Conservation (phyloP, 2,888 invertebrate species). For the Meliscaeva auricollis region DNA sequence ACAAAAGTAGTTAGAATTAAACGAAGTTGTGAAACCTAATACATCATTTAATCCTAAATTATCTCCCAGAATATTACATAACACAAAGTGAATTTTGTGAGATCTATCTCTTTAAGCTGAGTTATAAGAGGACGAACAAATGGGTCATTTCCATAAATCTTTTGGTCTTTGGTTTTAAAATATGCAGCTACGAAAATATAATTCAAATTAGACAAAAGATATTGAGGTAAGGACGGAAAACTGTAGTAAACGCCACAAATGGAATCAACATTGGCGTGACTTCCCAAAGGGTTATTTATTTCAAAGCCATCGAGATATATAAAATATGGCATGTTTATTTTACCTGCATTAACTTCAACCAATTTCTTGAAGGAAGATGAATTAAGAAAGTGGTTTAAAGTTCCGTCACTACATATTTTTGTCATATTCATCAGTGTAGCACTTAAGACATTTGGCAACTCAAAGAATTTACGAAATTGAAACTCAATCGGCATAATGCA, state of each 20-base stretch:
- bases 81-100: conserved; percentile 44
- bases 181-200: conserved; percentile 59
- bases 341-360: conserved; percentile 15
- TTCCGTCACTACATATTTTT: conserved; percentile 19
- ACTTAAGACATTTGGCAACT: conserved; percentile 49
- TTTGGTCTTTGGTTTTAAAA: conserved; percentile 56
- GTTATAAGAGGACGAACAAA: conserved; percentile 51
- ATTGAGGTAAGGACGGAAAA: conserved; percentile 56
- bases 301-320: conserved; percentile 64
- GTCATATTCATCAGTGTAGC: conserved; percentile 46
- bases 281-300: conserved; percentile 60
- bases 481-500: conserved; percentile 56
- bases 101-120: conserved; percentile 48
- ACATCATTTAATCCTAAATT: conserved; percentile 65
- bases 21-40: conserved; percentile 60
- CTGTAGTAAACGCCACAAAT: conserved; percentile 65
- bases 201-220: conserved; percentile 57
- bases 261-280: conserved; percentile 58
- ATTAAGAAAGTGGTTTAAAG: conserved; percentile 43
- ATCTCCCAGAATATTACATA: conserved; percentile 52
- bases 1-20: conserved; percentile 63
- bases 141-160: conserved; percentile 56
- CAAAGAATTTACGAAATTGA: conserved; percentile 63
- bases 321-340: conserved; percentile 56
- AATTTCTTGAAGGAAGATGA: conserved; percentile 51